These are phyloP conservation scores for Thelaira solivaga DNA, from an alignment of 2,888 invertebrate genomes.

Conservation along the genomic window DNA sequence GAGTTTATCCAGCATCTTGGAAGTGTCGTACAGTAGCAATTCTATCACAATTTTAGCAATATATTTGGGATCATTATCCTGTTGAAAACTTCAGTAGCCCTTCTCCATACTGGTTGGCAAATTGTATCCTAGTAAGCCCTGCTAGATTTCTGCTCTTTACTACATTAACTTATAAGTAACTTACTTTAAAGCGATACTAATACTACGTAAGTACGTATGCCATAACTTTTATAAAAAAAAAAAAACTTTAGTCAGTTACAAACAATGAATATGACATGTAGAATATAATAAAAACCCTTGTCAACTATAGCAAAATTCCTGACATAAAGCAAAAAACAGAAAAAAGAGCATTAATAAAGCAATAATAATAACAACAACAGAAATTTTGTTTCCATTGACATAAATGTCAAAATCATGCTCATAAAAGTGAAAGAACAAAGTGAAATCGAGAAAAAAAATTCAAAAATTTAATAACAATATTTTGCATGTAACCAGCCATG, in stretches of 20 bases:
- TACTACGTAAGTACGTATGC: too few relatives aligned
- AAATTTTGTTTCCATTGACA: constrained; percentile 67
- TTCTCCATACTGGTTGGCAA: too few relatives aligned
- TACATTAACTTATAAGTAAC: too few relatives aligned
- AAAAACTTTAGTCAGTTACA: background rate
- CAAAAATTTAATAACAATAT: constrained; percentile 52
- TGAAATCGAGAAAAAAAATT: constrained; percentile 2
- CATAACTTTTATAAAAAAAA: background rate
- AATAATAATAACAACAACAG: constrained; percentile 44
- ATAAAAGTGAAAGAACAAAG: constrained; percentile 43
- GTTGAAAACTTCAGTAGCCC: too few relatives aligned
- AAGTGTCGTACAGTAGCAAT: too few relatives aligned
- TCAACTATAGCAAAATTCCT: constrained; percentile 64
- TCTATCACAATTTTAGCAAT: too few relatives aligned
- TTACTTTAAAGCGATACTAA: too few relatives aligned
- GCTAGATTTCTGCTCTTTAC: too few relatives aligned
- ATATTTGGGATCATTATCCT: too few relatives aligned
- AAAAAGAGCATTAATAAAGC: constrained; percentile 54
- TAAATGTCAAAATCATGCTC: constrained; percentile 68
- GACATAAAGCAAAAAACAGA: constrained; percentile 42
- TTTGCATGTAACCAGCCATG: constrained; percentile 68
- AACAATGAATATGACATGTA: constrained; percentile 44
- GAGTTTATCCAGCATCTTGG: too few relatives aligned
- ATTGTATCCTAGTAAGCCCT: too few relatives aligned
- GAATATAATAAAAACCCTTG: constrained; percentile 66